Base-by-base conservation (phyloP, 2,113 vertebrate genomes). In the Peucedramus taeniatus region DNA sequence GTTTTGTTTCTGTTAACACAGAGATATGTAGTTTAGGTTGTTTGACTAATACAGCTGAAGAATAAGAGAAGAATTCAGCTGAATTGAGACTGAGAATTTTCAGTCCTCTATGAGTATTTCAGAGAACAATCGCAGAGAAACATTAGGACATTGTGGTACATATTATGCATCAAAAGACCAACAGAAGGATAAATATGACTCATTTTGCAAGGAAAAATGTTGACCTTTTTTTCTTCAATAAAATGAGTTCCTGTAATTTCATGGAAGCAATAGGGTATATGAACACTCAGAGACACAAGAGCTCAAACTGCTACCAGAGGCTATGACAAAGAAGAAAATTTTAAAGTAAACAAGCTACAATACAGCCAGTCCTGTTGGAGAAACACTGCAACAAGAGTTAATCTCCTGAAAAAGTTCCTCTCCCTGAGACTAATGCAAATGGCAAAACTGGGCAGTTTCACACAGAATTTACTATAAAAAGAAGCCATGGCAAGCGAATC, bases 51-150 rank as follows among this genome's bases (percentile, higher is more conserved):
- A 72, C 26, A 93, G 66, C 45, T 84, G 60, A 91, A 93, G 94
- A 93, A 47, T 79, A 61, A 96, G 49, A 63, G 64, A 40, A 95
- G 53, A 90, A 97, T 83, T 96, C 87, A 83, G 75, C 45, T 70
- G 33, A 96, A 50, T 82, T 94, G 83, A 96, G 95, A 94, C 69
- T 89, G 94, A 84, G 65, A 80, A 77, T 80, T 90, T 97, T 93
- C 91, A 78, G 83, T 76, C 50, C 35, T 96, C 79, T 76, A 15
- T 20, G 66, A 87, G 33, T 64, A 88, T 93, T 93, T 93, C 89
- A n/a, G 92, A 44, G 84, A 83, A 51, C 59, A 68, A 89, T 50
- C 8, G 2, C 59, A 87, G 66, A 83, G 33, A 83, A 63, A 39
- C 15, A 44, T 59, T 80, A 85, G 39, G 76, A 63, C 86, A 89